Evolutionary conservation across 2,797 vertebrate genomes (phyloP).

Genomic region (Pseudomugil gertrudae): DNA sequence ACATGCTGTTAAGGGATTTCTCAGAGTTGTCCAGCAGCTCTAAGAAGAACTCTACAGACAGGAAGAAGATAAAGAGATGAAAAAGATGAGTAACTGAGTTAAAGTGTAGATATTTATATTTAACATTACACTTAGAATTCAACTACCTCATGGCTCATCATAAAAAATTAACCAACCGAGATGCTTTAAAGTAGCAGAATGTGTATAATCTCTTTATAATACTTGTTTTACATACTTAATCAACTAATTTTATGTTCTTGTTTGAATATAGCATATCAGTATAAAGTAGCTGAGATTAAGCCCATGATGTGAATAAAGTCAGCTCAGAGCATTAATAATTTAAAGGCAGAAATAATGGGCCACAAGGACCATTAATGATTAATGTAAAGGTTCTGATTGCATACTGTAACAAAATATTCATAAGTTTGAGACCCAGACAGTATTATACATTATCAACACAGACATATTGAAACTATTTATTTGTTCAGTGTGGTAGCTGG

Average conservation of each 20-base stretch:
- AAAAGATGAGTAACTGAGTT: conserved; percentile 38
- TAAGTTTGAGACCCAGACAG: conserved; percentile 70
- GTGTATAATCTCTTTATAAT: neutral
- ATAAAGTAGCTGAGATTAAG: conserved; percentile 49
- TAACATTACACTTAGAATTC: neutral
- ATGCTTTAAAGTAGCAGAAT: conserved; percentile 2
- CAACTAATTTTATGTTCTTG: conserved; percentile 31
- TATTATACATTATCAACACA: conserved; percentile 64
- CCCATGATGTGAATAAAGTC: conserved; percentile 69
- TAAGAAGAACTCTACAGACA: conserved; percentile 91
- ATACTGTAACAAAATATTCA: conserved; percentile 79
- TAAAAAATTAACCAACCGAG: neutral
- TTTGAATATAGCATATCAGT: conserved; percentile 31
- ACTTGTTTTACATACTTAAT: conserved; percentile 14
- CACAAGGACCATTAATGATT: conserved; percentile 79
- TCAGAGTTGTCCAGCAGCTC: conserved; percentile 95
- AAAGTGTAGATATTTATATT: conserved; percentile 30
- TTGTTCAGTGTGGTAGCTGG: conserved; percentile 46
- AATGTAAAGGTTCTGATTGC: conserved; percentile 80
- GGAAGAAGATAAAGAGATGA: conserved; percentile 13
- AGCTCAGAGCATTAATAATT: conserved; percentile 76
- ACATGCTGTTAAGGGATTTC: conserved; percentile 93
- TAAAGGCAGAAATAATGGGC: conserved; percentile 76
- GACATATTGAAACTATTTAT: conserved; percentile 59
- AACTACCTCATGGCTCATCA: neutral